Conservation (phyloP, 37 sponge, comb jelly and placozoan species). For the Dysidea cf. avara region DNA sequence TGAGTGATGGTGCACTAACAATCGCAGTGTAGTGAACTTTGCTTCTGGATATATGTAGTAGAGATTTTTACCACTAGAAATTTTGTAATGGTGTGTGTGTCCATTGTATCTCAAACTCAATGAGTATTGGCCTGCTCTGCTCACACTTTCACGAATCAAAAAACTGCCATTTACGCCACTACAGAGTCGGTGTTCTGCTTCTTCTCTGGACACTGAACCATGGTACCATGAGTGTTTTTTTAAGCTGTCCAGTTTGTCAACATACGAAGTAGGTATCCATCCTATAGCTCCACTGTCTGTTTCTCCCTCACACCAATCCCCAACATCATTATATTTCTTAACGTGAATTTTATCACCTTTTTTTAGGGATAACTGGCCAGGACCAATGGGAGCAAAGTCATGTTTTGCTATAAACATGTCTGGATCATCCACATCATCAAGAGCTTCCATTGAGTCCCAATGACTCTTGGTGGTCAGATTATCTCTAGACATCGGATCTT, state of each 20-base stretch:
- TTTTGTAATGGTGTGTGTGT: conserved; percentile 88
- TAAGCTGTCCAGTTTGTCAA: conserved; percentile 84
- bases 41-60: conserved; percentile 80
- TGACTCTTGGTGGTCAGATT: no score
- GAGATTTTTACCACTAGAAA: conserved; percentile 40
- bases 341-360: conserved; percentile 77
- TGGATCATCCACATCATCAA: conserved; percentile 43
- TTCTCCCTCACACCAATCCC: no score
- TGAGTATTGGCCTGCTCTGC: conserved; percentile 95
- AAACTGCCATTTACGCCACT: no score
- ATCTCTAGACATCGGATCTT: no score
- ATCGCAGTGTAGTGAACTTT: conserved; percentile 75
- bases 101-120: conserved; percentile 92
- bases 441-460: no score
- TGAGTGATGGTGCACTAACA: conserved; percentile 92
- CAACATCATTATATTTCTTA: conserved; percentile 51
- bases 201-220: conserved; percentile 93
- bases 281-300: no score
- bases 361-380: conserved; percentile 75
- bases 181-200: conserved; percentile 85
- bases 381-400: conserved; percentile 55
- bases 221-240: conserved; percentile 93
- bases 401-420: conserved; percentile 78
- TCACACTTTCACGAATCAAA: conserved; percentile 99
- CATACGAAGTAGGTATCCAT: no score